Percentiles rank a stretch among this genome's conserved stretches.
phyloP scores from a whole-genome alignment of 1,140 invertebrate genomes.

The Hestina assimilis region DNA sequence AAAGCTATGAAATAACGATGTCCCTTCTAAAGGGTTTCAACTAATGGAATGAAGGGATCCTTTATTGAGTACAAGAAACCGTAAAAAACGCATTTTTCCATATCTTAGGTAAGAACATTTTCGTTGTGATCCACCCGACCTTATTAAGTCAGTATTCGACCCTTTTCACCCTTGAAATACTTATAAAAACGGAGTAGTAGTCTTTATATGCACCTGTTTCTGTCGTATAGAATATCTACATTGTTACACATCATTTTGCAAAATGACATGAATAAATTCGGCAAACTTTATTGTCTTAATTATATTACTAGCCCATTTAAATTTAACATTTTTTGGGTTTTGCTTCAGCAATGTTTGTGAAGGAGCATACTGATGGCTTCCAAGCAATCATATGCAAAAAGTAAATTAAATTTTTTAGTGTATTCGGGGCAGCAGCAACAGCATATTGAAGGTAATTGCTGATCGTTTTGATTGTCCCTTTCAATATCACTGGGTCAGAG shows the following conservation, averaged over 20 bases:
- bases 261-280: too few species aligned
- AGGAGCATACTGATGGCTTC: too few species aligned
- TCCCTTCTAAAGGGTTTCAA: not conserved
- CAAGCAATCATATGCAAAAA: too few species aligned
- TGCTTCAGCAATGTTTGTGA: too few species aligned
- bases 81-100: constrained; percentile 50
- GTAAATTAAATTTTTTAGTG: too few species aligned
- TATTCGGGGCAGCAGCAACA: too few species aligned
- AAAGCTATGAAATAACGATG: not conserved
- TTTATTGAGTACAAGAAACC: constrained; percentile 41
- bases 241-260: not conserved
- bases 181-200: constrained; percentile 61
- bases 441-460: too few species aligned
- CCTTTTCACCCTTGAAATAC: constrained; percentile 49
- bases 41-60: not conserved
- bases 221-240: constrained; percentile 30
- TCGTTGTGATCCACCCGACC: constrained; percentile 49
- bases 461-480: too few species aligned
- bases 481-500: too few species aligned
- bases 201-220: constrained; percentile 60
- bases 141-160: constrained; percentile 64
- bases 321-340: too few species aligned
- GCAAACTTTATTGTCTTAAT: too few species aligned
- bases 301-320: too few species aligned
- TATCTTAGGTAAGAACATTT: constrained; percentile 43